Conservation (phyloP, 2,888 invertebrate species). For the Dicycla oo region DNA sequence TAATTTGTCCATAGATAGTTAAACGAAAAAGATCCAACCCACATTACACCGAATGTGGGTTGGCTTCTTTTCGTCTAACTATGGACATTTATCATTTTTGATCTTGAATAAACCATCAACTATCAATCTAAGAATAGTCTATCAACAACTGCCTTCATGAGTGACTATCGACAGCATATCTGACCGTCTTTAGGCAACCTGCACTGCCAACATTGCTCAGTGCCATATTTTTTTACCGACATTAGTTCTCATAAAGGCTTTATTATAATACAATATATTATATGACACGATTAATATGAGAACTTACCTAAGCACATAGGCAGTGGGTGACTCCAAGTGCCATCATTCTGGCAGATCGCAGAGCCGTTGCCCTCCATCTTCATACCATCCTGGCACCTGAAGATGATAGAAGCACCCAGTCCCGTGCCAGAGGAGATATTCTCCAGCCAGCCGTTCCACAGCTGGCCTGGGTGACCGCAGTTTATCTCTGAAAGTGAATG, state of each 20-base stretch:
- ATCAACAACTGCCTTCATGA: background rate
- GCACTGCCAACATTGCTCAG: no score
- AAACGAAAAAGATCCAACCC: no score
- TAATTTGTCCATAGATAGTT: no score
- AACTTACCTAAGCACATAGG: conserved; percentile 96
- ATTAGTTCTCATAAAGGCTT: background rate
- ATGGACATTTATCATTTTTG: no score
- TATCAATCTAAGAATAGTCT: no score
- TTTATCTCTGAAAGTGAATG: conserved; percentile 94
- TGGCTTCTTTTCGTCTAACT: no score
- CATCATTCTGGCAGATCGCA: conserved; percentile 98
- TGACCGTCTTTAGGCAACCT: background rate
- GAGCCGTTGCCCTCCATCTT: conserved; percentile 96
- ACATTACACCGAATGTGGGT: no score
- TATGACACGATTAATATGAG: background rate
- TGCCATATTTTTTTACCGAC: no score
- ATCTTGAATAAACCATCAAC: background rate
- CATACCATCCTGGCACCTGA: conserved; percentile 98
- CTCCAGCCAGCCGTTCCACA: conserved; percentile 99
- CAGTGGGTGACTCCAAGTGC: conserved; percentile 97
- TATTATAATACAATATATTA: background rate
- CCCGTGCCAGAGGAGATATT: conserved; percentile 97
- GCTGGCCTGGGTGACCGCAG: conserved; percentile 97
- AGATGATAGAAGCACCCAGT: conserved; percentile 97
- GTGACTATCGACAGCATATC: background rate